Evolutionary conservation across 2,797 vertebrate genomes (phyloP), one percentile per base, ranked within the genome.

Genomic region (Argentina silus): DNA sequence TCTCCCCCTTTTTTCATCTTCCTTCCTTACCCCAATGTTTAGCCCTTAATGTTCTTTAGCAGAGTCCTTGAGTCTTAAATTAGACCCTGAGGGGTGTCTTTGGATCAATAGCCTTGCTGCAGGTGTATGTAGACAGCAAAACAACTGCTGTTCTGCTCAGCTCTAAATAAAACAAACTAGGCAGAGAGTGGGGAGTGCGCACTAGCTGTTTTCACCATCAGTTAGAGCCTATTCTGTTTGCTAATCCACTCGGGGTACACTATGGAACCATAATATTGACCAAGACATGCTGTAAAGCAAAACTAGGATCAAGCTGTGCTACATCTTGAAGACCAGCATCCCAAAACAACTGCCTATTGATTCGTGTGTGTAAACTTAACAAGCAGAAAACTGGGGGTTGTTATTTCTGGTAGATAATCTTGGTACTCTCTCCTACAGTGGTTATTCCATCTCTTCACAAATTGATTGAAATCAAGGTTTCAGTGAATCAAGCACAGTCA

Each of bases 301-400:
- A 87, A 80, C 57, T 51, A 60, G 85, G 84, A 89, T 85, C 87
- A 88, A 83, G 75, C 82, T 72, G 79, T 74, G 84, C 81, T 82
- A 79, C 78, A 81, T 76, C 79, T 75, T 68, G 79, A 75, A 83
- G 9, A 67, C 69, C 21, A 69, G 73, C 78, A 81, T 87, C 85
- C 76, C 72, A 63, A 88, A 90, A 86, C 88, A 88, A 88, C 87
- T 78, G 87, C 47, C 47, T 87, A 89, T 90, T 84, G 85, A 91
- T 89, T 77, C 63, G 80, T 75, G 70, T 75, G 70, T 77, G 81
- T 79, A 82, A 80, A 75, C 83, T 83, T 80, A 88, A 86, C 83
- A 85, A 86, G 81, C 73, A 78, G 71, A 53, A 63, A 55, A 21
- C 45, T 50, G 14, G 21, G 42, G 48, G 66, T 51, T 42, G 56